These are phyloP conservation scores for Corythornis madagascariensis DNA, from an alignment of 2,113 vertebrate species.

Conservation along the genomic window DNA sequence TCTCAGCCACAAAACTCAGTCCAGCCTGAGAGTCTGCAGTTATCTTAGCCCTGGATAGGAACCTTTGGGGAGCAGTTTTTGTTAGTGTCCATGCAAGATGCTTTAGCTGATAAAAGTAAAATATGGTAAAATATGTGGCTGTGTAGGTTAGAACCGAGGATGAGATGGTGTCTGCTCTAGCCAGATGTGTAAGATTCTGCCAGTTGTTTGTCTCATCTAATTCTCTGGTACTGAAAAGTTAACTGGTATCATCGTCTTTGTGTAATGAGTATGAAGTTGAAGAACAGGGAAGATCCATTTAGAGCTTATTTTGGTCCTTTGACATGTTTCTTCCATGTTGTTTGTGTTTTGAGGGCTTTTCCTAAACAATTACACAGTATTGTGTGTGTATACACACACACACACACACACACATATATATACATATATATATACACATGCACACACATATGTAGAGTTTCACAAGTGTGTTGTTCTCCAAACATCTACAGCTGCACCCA, in stretches of 20 bases:
- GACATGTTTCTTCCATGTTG: background rate
- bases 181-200: background rate
- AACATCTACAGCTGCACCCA: background rate
- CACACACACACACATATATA: background rate
- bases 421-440: too few species aligned
- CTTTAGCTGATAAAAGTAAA: background rate
- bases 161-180: background rate
- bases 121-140: background rate
- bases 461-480: background rate
- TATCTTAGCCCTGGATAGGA: background rate
- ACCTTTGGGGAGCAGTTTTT: background rate
- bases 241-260: background rate
- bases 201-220: background rate
- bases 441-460: accelerated
- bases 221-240: background rate
- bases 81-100: background rate
- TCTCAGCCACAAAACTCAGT: background rate
- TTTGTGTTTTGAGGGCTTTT: background rate
- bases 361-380: background rate
- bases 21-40: background rate
- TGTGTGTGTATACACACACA: background rate
- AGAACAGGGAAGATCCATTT: background rate
- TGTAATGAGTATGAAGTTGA: background rate
- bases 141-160: background rate
- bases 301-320: background rate